Evolutionary conservation across 1,140 invertebrate species (phyloP), one percentile per base, ranked within the genome.

Genomic region (Asbolus verrucosus): DNA sequence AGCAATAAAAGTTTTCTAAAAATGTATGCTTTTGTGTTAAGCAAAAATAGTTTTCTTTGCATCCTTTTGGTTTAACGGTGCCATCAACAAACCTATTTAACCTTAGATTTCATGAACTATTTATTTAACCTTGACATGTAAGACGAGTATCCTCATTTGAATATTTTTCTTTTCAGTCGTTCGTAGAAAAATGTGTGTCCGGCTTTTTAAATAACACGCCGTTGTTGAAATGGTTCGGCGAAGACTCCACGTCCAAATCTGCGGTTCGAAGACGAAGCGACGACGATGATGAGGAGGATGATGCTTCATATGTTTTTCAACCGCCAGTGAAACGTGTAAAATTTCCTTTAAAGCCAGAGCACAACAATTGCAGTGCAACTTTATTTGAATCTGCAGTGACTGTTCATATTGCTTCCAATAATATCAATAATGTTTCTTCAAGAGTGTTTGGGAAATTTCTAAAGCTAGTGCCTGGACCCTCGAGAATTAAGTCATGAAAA

Each of bases 181-280:
- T 85, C 76, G 83, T 85, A 38, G 81, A 81, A 67, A 84, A 83
- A 82, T 80, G 85, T 69, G 79, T 85, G 11, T 81, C 83, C 6
- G 81, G 80, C 16, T 76, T 85, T 14, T 74, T 85, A 38, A 83
- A 81, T 21, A 73, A 78, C 30, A 81, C 82, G 4, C 73, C 76
- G 14, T 78, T 85, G n/a, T 82, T 79, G 4, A 84, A 83, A 75
- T 85, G 84, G 83, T 85, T 85, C 60, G 76, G 80, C 21, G 78
- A 73, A 24, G 78, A 77, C 5, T 79, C 76, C 43, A 65, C 71
- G 5, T 81, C 81, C 73, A 81, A 80, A 5, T 77, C 80, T 15
- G 62, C 77, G 6, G 59, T 72, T 30, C 66, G 74, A 21, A 78
- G 79, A 16, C 82, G 84, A 21, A 80, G 82, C 38, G 84, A 85